A percentile compares a stretch with the other conserved stretches of the same genome.
Evolutionary conservation across 2,113 vertebrate species (phyloP).

Genomic region (Mustelus asterias): DNA sequence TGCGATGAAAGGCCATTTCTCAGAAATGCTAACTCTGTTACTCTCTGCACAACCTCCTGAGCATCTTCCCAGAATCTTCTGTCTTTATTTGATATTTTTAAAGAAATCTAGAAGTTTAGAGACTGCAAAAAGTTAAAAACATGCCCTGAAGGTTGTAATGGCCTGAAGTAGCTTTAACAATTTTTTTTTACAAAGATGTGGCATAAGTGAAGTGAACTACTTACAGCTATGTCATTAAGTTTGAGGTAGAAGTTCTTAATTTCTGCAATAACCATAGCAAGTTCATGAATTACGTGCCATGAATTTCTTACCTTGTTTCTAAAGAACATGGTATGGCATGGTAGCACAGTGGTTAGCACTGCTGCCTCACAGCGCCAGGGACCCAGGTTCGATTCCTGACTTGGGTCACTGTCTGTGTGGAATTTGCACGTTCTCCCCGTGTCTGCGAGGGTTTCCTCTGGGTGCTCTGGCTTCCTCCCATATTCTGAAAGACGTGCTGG

Average conservation of each 20-base stretch:
- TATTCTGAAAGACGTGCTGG: too few species aligned
- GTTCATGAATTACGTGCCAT: neutral
- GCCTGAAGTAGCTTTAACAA: neutral
- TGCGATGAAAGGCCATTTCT: neutral
- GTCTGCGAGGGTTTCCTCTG: too few species aligned
- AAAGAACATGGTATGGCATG: too few species aligned
- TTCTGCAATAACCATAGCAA: neutral
- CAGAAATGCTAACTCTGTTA: too few species aligned
- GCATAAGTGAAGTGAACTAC: neutral
- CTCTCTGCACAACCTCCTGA: too few species aligned
- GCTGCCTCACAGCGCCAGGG: too few species aligned
- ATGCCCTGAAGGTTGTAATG: neutral
- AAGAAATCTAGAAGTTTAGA: neutral
- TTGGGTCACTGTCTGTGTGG: too few species aligned
- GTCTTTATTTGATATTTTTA: neutral
- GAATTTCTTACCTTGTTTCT: neutral
- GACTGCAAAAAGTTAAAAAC: too few species aligned
- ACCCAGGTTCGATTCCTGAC: too few species aligned
- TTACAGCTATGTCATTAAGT: neutral
- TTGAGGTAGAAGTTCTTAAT: neutral
- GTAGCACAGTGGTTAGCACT: too few species aligned
- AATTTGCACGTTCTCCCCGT: too few species aligned
- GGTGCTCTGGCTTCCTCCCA: too few species aligned
- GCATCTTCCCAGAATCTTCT: neutral
- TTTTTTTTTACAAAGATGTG: neutral